A percentile compares a stretch with the other conserved stretches of the same genome.
These are phyloP conservation scores for Oostethus manadensis DNA, from an alignment of 2,113 vertebrate species.

Conservation along the genomic window DNA sequence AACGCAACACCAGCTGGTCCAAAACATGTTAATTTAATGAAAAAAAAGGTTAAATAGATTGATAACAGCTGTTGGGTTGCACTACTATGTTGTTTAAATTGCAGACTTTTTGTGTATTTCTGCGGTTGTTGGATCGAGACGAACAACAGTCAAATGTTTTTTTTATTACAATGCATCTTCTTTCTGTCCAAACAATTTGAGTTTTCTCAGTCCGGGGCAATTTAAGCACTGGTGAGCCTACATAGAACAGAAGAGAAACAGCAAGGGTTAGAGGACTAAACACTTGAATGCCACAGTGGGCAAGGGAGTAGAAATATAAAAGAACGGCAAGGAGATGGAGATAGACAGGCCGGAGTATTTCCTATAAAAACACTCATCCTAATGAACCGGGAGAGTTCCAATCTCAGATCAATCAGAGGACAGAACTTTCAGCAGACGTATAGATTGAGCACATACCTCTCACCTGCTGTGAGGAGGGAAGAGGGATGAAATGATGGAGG, in stretches of 20 bases:
- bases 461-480: constrained; percentile 39
- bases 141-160: too few species aligned
- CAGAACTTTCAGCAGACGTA: constrained; percentile 49
- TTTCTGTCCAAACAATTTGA: constrained; percentile 14
- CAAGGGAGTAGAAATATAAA: constrained; percentile 8
- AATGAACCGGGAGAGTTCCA: constrained; percentile 43
- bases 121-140: too few species aligned
- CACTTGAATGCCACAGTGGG: constrained; percentile 18
- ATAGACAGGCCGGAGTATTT: constrained; percentile 38
- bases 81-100: too few species aligned
- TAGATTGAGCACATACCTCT: constrained; percentile 57
- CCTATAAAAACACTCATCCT: constrained; percentile 55
- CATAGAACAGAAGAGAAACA: constrained; percentile 26
- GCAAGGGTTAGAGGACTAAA: constrained; percentile 27
- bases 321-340: constrained; percentile 11
- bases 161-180: too few species aligned
- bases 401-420: constrained; percentile 46
- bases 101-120: background rate
- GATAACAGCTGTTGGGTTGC: constrained; percentile 41
- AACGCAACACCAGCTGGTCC: constrained; percentile 31
- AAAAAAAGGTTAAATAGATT: constrained; percentile 37
- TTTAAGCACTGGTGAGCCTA: constrained; percentile 19
- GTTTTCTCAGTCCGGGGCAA: constrained; percentile 32
- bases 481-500: constrained; percentile 10
- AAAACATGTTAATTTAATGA: constrained; percentile 38